phyloP scores from a whole-genome alignment of 1,140 invertebrate species.

The Luehdorfia chinensis region DNA sequence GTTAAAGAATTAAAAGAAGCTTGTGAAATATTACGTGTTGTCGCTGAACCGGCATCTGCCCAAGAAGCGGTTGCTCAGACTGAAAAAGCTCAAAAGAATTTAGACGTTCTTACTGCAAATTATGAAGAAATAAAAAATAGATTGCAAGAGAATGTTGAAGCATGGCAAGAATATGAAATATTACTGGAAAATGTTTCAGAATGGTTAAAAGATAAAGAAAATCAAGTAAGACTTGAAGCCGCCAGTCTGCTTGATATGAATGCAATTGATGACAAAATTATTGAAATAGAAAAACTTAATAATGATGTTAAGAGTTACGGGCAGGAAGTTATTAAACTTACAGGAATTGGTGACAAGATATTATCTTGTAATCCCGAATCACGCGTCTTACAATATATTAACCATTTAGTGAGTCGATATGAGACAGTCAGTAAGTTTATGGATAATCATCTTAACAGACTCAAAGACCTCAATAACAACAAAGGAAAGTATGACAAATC shows the following conservation, averaged over 20 bases:
- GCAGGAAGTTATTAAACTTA: constrained; percentile 82
- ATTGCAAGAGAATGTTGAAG: constrained; percentile 84
- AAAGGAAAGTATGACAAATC: constrained; percentile 82
- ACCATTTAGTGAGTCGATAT: constrained; percentile 86
- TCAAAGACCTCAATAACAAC: constrained; percentile 82
- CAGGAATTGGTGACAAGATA: constrained; percentile 84
- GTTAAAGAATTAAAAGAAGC: constrained; percentile 83
- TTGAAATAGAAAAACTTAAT: constrained; percentile 81
- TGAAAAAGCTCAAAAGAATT: constrained; percentile 81
- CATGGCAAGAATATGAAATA: constrained; percentile 90
- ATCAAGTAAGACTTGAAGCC: constrained; percentile 85
- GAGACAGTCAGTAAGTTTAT: constrained; percentile 86
- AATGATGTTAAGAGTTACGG: constrained; percentile 81
- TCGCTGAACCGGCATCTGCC: constrained; percentile 83
- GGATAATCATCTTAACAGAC: constrained; percentile 81
- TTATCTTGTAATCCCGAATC: constrained; percentile 88
- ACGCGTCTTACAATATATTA: constrained; percentile 87
- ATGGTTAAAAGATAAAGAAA: constrained; percentile 94
- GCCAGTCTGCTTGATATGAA: constrained; percentile 83
- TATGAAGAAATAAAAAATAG: constrained; percentile 83
- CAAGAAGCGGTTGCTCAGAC: constrained; percentile 81
- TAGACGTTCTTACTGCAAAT: constrained; percentile 82
- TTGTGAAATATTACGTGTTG: constrained; percentile 80
- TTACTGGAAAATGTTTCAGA: constrained; percentile 85
- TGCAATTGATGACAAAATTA: constrained; percentile 84